Percentiles rank a stretch among this genome's conserved stretches.
These are phyloP conservation scores for Cyprinodon brontotheroides DNA, from an alignment of 2,113 vertebrate species.

Conservation along the genomic window DNA sequence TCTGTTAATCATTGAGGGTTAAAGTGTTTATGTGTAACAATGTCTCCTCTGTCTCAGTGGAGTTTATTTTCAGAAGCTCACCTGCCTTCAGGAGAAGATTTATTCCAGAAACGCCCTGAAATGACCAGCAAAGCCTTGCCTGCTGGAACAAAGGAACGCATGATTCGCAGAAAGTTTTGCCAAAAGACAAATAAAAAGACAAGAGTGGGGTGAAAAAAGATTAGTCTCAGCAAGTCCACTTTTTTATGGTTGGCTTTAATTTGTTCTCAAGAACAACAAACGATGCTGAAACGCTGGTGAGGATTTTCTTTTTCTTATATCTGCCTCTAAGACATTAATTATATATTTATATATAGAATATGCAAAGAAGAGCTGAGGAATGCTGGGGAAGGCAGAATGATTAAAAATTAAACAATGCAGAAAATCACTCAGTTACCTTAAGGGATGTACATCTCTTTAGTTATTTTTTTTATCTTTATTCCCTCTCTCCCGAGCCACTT, in stretches of 20 bases:
- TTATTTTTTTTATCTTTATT: conserved; percentile 68
- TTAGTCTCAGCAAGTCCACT: conserved; percentile 71
- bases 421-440: conserved; percentile 83
- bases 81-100: conserved; percentile 59
- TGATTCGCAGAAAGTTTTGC: conserved; percentile 58
- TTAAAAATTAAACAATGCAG: conserved; percentile 87
- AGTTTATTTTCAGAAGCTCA: conserved; percentile 8
- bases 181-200: conserved; percentile 40
- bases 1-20: not conserved
- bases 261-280: conserved; percentile 81
- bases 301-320: conserved; percentile 76
- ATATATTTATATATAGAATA: conserved; percentile 84
- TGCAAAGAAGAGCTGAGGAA: conserved; percentile 78
- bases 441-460: conserved; percentile 71
- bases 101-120: conserved; percentile 57
- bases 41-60: not conserved
- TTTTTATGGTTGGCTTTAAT: conserved; percentile 75
- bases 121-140: conserved; percentile 68
- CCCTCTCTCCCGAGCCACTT: conserved; percentile 64
- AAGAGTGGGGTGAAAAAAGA: conserved; percentile 42
- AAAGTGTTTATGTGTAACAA: not conserved
- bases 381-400: conserved; percentile 79
- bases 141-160: conserved; percentile 66
- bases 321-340: conserved; percentile 82
- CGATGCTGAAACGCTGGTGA: conserved; percentile 75